A percentile compares a stretch with the other conserved stretches of the same genome.
phyloP scores from a whole-genome alignment of 1,140 invertebrate species.

The Trissolcus basalis region DNA sequence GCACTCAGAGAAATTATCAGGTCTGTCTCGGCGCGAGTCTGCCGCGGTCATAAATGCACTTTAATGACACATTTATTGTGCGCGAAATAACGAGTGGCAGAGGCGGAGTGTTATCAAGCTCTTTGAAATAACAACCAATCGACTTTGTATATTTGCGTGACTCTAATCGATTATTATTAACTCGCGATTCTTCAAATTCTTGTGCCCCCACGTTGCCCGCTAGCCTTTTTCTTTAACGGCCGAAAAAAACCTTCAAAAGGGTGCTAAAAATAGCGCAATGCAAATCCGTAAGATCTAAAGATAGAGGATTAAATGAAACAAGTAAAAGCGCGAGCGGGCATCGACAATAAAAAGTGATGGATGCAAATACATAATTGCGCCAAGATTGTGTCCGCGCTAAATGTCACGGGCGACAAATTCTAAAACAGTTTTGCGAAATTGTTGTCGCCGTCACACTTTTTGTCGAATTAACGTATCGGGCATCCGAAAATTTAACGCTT shows the following conservation, averaged over 20 bases:
- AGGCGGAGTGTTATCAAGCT: not conserved
- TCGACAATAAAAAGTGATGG: not conserved
- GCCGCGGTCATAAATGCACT: not conserved
- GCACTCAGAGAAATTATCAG: not conserved
- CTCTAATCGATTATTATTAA: constrained; percentile 6
- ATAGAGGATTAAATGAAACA: no score
- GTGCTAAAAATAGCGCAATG: no score
- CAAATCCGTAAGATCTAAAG: no score
- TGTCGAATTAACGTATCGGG: no score
- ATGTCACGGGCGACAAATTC: not conserved
- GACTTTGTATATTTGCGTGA: not conserved
- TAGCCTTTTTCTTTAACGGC: no score
- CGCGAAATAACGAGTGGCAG: not conserved
- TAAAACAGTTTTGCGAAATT: no score
- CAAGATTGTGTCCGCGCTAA: not conserved
- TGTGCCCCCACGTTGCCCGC: no score
- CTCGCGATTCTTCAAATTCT: no score
- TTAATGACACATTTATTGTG: constrained; percentile 1
- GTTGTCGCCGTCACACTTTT: no score
- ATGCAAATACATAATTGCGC: not conserved
- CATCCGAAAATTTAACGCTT: no score
- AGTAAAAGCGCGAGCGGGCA: no score
- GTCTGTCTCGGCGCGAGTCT: not conserved
- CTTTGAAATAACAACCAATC: constrained; percentile 1
- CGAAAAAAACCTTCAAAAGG: no score